phyloP scores from a whole-genome alignment of 2,888 invertebrate species.

The Carterocephalus palaemon region DNA sequence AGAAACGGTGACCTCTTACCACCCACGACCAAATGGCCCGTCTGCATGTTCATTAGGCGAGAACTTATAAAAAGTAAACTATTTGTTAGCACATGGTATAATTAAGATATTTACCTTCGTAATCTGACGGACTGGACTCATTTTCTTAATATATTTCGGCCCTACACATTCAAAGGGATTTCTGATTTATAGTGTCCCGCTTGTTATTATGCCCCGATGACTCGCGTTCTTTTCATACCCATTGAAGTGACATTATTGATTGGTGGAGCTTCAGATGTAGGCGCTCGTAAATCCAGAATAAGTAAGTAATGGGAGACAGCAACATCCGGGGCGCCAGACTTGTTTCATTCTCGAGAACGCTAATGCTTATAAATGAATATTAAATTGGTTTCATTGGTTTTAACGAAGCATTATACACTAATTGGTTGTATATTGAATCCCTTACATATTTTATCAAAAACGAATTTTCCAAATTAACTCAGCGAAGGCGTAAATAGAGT shows the following conservation, averaged over 20 bases:
- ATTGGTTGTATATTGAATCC: too few relatives aligned
- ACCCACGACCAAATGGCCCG: too few relatives aligned
- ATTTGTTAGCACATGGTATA: conserved; percentile 2
- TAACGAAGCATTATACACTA: too few relatives aligned
- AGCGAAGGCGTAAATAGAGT: too few relatives aligned
- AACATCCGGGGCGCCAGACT: conserved; percentile 9
- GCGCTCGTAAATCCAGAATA: conserved; percentile 19
- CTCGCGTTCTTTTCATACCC: conserved; percentile 34
- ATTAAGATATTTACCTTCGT: conserved; percentile 19
- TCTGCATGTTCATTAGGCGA: too few relatives aligned
- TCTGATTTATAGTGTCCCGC: conserved; percentile 39
- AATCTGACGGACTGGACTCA: conserved; percentile 28
- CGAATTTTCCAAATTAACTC: too few relatives aligned
- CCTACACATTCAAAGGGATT: conserved; percentile 31
- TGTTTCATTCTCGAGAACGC: conserved; percentile 8
- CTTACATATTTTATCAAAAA: too few relatives aligned
- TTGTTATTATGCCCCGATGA: conserved; percentile 41
- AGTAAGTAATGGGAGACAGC: conserved; percentile 15
- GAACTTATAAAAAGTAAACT: too few relatives aligned
- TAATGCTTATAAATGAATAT: background rate
- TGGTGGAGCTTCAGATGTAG: conserved; percentile 17
- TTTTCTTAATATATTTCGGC: conserved; percentile 31
- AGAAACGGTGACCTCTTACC: too few relatives aligned
- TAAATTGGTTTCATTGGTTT: background rate
- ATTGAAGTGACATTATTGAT: conserved; percentile 34